A percentile compares a stretch with the other conserved stretches of the same genome.
Evolutionary conservation across 2,113 vertebrate species (phyloP).

Genomic region (Calidris pygmaea): DNA sequence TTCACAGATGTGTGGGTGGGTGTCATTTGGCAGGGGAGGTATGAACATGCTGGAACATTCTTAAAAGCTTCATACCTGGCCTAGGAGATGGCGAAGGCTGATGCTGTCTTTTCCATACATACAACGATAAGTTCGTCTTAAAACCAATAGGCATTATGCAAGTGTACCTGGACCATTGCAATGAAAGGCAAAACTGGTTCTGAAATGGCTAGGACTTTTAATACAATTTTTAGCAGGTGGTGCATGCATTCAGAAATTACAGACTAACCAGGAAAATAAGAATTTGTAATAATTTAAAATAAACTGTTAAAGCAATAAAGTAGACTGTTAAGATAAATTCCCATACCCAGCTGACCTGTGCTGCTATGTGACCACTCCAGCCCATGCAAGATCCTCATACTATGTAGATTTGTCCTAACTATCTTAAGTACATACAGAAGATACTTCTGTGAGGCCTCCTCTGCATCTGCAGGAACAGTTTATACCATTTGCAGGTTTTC

Average conservation of each 20-base stretch:
- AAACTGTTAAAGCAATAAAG: background rate
- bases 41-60: background rate
- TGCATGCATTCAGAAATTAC: background rate
- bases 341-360: background rate
- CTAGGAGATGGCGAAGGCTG: no score
- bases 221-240: background rate
- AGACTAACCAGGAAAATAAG: background rate
- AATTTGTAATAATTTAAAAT: background rate
- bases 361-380: background rate
- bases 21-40: background rate
- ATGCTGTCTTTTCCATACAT: background rate
- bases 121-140: background rate
- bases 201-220: background rate
- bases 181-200: background rate
- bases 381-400: rapidly evolving
- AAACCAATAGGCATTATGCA: background rate
- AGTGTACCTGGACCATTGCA: background rate
- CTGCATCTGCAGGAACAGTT: background rate
- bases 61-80: background rate
- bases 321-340: background rate
- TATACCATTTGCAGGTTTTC: background rate
- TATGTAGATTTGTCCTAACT: background rate
- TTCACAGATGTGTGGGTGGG: background rate
- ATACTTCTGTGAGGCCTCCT: background rate
- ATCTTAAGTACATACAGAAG: background rate